These are phyloP conservation scores for Anolis sagrei DNA, from an alignment of 2,113 vertebrate genomes.

Conservation along the genomic window DNA sequence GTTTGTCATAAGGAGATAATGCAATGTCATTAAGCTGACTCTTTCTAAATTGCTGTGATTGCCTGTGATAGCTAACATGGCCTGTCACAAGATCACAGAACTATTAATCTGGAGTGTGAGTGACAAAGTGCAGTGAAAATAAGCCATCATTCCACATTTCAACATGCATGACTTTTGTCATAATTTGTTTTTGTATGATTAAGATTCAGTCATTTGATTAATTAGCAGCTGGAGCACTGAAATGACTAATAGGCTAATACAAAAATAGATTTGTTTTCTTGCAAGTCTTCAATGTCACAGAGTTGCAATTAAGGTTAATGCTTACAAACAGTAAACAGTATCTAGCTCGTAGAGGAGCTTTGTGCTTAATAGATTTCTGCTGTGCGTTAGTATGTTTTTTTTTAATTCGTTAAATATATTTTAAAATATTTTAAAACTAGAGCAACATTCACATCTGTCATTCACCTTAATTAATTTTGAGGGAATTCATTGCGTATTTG, in stretches of 20 bases:
- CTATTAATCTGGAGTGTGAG: constrained; percentile 29
- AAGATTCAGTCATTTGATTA: constrained; percentile 24
- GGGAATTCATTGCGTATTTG: neutral
- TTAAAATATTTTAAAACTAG: constrained; percentile 17
- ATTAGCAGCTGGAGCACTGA: neutral
- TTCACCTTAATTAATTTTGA: neutral
- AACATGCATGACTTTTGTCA: constrained; percentile 24
- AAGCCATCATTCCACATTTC: neutral
- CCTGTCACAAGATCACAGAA: constrained; percentile 35
- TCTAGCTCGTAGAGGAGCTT: neutral
- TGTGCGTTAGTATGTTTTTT: neutral
- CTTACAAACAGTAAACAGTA: neutral
- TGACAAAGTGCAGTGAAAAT: constrained; percentile 27
- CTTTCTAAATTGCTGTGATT: constrained; percentile 55
- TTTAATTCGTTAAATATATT: neutral
- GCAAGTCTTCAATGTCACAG: constrained; percentile 16
- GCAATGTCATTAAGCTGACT: constrained; percentile 54
- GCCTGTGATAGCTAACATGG: constrained; percentile 40
- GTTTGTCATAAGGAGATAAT: constrained; percentile 54
- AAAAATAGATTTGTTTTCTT: constrained; percentile 4
- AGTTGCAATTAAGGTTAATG: constrained; percentile 37
- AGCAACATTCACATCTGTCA: too few species aligned
- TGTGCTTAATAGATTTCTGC: neutral
- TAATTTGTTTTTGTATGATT: constrained; percentile 39
- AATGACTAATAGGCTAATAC: neutral